Percentiles rank a stretch among this genome's conserved stretches.
Evolutionary conservation across 2,797 vertebrate genomes (phyloP).

Genomic region (Alca torda): DNA sequence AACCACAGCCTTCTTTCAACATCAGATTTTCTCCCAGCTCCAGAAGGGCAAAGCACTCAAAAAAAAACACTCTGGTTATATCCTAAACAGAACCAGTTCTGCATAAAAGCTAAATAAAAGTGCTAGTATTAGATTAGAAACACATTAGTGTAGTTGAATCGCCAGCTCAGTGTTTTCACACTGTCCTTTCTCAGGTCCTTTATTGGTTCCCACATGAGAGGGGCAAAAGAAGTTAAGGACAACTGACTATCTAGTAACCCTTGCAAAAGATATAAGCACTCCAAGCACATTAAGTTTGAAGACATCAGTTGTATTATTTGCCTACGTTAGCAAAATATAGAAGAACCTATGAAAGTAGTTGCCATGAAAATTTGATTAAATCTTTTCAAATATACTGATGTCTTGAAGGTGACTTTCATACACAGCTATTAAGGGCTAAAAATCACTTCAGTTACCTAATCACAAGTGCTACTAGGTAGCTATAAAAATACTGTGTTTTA

Average conservation of each 20-base stretch:
- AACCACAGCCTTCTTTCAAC: not conserved
- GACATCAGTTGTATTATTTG: not conserved
- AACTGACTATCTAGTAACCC: not conserved
- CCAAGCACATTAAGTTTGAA: not conserved
- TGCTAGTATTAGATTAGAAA: not conserved
- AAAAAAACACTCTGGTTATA: not conserved
- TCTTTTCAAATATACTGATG: not conserved
- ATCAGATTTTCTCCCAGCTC: not conserved
- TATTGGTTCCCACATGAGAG: not conserved
- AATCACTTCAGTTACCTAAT: not conserved
- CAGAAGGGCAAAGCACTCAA: not conserved
- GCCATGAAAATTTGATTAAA: not conserved
- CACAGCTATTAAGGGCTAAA: not conserved
- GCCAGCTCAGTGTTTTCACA: not conserved
- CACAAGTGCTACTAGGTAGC: not conserved
- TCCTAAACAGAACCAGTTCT: not conserved
- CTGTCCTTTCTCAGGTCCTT: not conserved
- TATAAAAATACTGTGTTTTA: not conserved
- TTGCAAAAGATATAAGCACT: not conserved
- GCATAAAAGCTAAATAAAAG: not conserved
- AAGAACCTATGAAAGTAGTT: not conserved
- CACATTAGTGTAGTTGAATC: not conserved
- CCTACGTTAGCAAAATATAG: not conserved
- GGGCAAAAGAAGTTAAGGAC: not conserved
- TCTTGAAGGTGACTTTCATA: not conserved